phyloP scores from a whole-genome alignment of 2,797 vertebrate genomes.

The Channa striata region DNA sequence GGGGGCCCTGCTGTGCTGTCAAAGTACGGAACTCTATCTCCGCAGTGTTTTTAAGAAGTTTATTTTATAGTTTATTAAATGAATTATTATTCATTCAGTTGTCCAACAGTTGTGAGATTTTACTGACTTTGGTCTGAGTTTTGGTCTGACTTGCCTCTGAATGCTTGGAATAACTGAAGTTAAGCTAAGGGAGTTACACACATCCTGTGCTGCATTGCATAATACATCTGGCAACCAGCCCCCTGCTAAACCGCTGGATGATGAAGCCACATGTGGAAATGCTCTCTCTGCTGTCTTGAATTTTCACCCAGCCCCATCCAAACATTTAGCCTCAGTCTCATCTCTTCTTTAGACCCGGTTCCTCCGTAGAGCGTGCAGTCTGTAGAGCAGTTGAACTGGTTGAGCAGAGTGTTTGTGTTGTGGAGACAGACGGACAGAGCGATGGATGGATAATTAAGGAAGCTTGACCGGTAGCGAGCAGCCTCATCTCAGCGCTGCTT shows the following conservation, averaged over 20 bases:
- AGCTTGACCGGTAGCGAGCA: conserved; percentile 27
- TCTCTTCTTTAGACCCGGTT: conserved; percentile 29
- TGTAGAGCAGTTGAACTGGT: conserved; percentile 1
- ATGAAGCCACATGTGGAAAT: conserved; percentile 68
- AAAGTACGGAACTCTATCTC: no score
- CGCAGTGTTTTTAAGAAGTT: no score
- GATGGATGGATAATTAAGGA: conserved; percentile 10
- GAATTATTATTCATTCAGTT: no score
- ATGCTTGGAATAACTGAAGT: background rate
- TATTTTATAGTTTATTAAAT: no score
- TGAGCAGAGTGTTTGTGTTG: conserved; percentile 18
- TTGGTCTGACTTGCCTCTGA: background rate
- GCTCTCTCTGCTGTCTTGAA: conserved; percentile 44
- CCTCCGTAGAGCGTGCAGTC: conserved; percentile 28
- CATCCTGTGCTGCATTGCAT: conserved; percentile 20
- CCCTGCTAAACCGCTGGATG: conserved; percentile 19
- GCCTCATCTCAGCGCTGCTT: conserved; percentile 23
- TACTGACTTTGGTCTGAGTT: no score
- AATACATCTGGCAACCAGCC: conserved; percentile 52
- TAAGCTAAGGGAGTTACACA: background rate
- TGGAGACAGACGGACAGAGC: background rate
- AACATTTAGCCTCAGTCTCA: conserved; percentile 60
- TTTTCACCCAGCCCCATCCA: conserved; percentile 53
- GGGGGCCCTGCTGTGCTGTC: no score
- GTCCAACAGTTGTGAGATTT: no score